phyloP scores from a whole-genome alignment of 1,140 invertebrate genomes.

The Lineus longissimus region DNA sequence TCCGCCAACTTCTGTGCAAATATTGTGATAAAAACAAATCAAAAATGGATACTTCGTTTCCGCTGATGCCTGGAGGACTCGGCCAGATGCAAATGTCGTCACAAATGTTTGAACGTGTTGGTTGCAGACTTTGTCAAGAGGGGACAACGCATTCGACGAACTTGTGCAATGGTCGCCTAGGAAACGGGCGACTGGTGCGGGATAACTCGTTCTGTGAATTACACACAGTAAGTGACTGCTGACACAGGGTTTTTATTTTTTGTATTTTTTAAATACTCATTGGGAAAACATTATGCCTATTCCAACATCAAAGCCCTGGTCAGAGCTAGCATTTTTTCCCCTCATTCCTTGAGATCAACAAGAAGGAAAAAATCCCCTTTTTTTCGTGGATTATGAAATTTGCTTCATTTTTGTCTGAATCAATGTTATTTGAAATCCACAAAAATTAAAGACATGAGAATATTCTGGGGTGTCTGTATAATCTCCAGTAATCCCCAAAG shows the following conservation, averaged over 20 bases:
- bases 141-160: conserved; percentile 12
- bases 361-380: too few species aligned
- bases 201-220: conserved; percentile 19
- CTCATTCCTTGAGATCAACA: too few species aligned
- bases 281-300: too few species aligned
- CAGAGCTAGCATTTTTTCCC: too few species aligned
- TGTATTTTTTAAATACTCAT: background rate
- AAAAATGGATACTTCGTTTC: conserved; percentile 27
- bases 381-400: too few species aligned
- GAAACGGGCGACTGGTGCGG: conserved; percentile 8
- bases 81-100: background rate
- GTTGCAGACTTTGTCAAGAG: conserved; percentile 20
- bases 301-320: too few species aligned
- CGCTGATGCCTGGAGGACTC: conserved; percentile 24
- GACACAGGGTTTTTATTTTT: background rate
- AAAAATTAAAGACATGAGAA: too few species aligned
- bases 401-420: too few species aligned
- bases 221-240: conserved; percentile 9
- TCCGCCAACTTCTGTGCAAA: conserved; percentile 38
- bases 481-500: too few species aligned
- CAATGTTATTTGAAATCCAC: too few species aligned
- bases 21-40: conserved; percentile 16
- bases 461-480: too few species aligned
- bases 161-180: conserved; percentile 15
- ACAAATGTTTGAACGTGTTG: conserved; percentile 16